Percentiles rank a stretch among this genome's conserved stretches.
Conservation (phyloP, 2,113 vertebrate genomes). For the Lepisosteus oculatus region DNA sequence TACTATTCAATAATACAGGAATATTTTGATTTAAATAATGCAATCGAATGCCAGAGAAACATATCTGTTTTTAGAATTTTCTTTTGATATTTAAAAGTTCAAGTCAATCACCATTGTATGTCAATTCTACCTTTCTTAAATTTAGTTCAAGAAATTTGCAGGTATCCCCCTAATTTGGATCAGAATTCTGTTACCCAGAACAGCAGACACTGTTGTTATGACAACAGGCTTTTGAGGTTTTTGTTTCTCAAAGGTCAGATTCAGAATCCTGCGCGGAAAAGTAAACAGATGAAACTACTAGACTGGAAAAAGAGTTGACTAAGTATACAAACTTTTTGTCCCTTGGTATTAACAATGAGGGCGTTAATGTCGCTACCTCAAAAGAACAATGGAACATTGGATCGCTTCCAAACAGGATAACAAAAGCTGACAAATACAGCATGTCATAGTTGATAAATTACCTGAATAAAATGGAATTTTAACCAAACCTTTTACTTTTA, state of each 20-base stretch:
- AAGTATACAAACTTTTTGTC: constrained; percentile 59
- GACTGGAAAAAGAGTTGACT: constrained; percentile 66
- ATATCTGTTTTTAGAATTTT: too few species aligned
- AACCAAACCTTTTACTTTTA: constrained; percentile 23
- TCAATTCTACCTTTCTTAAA: too few species aligned
- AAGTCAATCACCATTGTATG: too few species aligned
- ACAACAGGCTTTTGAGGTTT: constrained; percentile 42
- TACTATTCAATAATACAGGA: too few species aligned
- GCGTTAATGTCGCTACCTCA: constrained; percentile 31
- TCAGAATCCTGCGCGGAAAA: constrained; percentile 44
- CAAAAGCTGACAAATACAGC: neutral
- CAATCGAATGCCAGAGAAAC: too few species aligned
- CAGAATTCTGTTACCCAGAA: constrained; percentile 10
- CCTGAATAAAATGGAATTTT: constrained; percentile 44
- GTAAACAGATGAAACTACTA: constrained; percentile 63
- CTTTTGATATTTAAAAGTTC: too few species aligned
- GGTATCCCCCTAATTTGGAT: too few species aligned
- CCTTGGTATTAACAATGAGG: constrained; percentile 45
- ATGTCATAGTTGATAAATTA: constrained; percentile 19
- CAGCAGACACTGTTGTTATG: constrained; percentile 42
- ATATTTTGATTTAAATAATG: too few species aligned
- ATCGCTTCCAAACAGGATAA: constrained; percentile 4
- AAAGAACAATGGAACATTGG: constrained; percentile 25
- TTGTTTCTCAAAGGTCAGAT: constrained; percentile 58
- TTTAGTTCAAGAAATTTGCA: too few species aligned